Conservation (phyloP, 2,113 vertebrate species). For the Sarotherodon lohbergeri region DNA sequence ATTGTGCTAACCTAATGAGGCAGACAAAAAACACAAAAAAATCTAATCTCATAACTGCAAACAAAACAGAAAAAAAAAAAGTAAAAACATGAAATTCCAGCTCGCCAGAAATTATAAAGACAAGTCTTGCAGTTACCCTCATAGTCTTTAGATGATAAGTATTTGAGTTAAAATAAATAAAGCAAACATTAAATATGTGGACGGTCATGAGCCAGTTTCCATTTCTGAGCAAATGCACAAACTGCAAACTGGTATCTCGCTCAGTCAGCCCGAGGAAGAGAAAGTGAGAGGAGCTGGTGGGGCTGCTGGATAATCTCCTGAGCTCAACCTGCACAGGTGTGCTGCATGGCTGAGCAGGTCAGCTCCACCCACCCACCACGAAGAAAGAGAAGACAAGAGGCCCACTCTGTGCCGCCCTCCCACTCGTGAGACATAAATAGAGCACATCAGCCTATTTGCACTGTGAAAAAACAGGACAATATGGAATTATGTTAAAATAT, state of each 20-base stretch:
- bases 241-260: not conserved
- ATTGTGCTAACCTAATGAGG: not conserved
- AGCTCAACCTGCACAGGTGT: not conserved
- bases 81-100: accelerated
- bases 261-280: not conserved
- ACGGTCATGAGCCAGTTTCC: not conserved
- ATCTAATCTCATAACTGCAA: not conserved
- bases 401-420: not conserved
- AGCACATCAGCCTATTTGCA: accelerated
- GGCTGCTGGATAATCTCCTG: accelerated
- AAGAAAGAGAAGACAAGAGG: not conserved
- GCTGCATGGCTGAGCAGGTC: not conserved
- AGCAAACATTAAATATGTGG: accelerated
- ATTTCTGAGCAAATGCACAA: not conserved
- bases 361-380: not conserved
- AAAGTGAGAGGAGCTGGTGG: not conserved
- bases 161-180: accelerated
- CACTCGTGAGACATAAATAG: accelerated
- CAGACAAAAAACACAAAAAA: not conserved
- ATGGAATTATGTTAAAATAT: not conserved
- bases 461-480: not conserved
- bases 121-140: accelerated
- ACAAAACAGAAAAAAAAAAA: not conserved
- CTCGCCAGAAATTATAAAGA: too few relatives aligned
- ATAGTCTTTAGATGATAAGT: not conserved